phyloP scores from a whole-genome alignment of 2,113 vertebrate species.

The Otis tarda region DNA sequence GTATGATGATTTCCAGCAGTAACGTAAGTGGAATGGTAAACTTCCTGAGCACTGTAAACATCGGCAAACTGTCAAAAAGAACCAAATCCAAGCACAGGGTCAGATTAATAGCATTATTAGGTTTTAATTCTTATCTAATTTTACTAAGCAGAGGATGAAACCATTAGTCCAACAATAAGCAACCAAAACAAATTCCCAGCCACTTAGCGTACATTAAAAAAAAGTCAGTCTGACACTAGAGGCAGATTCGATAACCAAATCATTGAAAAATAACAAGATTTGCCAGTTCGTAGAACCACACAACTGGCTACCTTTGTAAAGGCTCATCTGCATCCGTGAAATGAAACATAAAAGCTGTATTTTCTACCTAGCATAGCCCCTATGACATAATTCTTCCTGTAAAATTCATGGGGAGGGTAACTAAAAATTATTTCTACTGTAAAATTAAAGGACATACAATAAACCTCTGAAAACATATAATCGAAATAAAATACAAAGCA shows the following conservation, averaged over 20 bases:
- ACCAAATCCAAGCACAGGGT: neutral
- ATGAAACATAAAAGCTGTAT: neutral
- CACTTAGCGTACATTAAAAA: neutral
- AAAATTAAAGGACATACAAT: neutral
- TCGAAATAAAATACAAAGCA: neutral
- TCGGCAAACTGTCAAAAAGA: slow-evolving; percentile 85
- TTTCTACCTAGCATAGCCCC: neutral
- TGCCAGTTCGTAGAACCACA: neutral
- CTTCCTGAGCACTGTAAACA: slow-evolving; percentile 94
- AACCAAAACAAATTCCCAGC: neutral
- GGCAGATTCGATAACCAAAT: neutral
- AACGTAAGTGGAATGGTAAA: slow-evolving; percentile 93
- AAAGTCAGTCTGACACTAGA: slow-evolving; percentile 14
- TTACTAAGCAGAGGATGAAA: neutral
- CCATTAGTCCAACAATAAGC: neutral
- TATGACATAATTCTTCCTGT: neutral
- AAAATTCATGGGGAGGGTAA: neutral
- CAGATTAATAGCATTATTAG: neutral
- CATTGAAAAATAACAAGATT: neutral
- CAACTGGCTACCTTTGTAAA: neutral
- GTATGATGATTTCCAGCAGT: slow-evolving; percentile 85
- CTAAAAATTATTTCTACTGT: neutral
- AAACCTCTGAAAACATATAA: neutral
- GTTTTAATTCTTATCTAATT: slow-evolving; percentile 16
- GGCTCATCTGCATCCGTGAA: neutral